Evolutionary conservation across 35 echinoderm and acorn worm species (phyloP).

Genomic region (Amphiura filiformis): DNA sequence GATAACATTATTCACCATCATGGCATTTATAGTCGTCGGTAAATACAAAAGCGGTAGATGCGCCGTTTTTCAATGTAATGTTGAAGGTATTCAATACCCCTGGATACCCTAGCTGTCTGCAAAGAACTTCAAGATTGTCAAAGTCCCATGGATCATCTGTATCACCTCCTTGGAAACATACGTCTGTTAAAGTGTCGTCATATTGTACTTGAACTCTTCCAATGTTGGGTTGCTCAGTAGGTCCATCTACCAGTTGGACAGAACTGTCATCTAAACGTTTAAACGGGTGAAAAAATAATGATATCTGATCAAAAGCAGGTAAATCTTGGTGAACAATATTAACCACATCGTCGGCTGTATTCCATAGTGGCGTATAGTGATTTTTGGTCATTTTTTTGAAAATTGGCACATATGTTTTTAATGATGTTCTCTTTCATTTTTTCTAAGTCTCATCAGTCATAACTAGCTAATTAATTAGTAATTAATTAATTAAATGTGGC

Average conservation of each 20-base stretch:
- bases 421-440: no score
- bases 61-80: background rate
- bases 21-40: background rate
- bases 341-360: no score
- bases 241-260: background rate
- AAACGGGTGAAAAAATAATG: no score
- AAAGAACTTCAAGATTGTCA: background rate
- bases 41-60: background rate
- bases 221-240: background rate
- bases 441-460: no score
- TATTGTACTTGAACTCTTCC: constrained; percentile 2
- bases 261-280: background rate
- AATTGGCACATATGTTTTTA: no score
- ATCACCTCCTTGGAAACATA: background rate
- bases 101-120: background rate
- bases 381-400: no score
- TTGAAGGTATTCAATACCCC: background rate
- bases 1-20: no score
- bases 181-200: background rate
- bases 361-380: no score
- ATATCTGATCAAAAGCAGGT: no score
- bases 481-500: no score
- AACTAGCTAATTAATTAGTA: no score
- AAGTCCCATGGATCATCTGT: background rate
- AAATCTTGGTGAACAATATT: no score